Conservation (phyloP, 2,797 vertebrate species). For the Channallabes apus region DNA sequence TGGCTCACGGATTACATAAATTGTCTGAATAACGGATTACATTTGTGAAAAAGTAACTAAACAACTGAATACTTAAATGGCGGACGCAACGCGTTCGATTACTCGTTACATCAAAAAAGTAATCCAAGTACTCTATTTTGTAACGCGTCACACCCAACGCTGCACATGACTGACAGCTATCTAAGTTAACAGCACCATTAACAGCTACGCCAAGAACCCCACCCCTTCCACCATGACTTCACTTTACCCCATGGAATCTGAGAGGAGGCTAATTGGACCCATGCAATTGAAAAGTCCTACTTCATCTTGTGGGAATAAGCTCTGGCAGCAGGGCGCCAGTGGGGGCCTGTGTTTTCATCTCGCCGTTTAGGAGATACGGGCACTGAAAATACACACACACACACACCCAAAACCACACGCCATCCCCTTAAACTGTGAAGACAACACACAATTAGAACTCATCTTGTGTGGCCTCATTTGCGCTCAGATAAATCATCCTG, state of each 20-base stretch:
- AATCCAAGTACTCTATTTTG: too few species aligned
- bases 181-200: neutral
- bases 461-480: conserved; percentile 52
- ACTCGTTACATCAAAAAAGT: too few species aligned
- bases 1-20: too few species aligned
- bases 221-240: neutral
- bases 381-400: conserved; percentile 45
- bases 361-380: conserved; percentile 42
- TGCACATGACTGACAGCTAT: neutral
- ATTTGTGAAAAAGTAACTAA: too few species aligned
- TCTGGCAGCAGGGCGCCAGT: conserved; percentile 55
- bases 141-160: too few species aligned
- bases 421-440: conserved; percentile 42
- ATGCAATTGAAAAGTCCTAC: conserved; percentile 64
- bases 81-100: too few species aligned
- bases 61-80: too few species aligned
- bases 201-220: neutral
- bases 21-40: too few species aligned
- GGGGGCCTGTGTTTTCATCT: conserved; percentile 57
- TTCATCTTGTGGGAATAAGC: conserved; percentile 58
- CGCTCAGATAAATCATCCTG: conserved; percentile 21
- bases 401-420: conserved; percentile 15
- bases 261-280: conserved; percentile 61
- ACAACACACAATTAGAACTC: conserved; percentile 47
- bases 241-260: conserved; percentile 44